Percentiles rank a stretch among this genome's conserved stretches.
Conservation (phyloP, 2,888 invertebrate species). For the Alsophila aescularia region DNA sequence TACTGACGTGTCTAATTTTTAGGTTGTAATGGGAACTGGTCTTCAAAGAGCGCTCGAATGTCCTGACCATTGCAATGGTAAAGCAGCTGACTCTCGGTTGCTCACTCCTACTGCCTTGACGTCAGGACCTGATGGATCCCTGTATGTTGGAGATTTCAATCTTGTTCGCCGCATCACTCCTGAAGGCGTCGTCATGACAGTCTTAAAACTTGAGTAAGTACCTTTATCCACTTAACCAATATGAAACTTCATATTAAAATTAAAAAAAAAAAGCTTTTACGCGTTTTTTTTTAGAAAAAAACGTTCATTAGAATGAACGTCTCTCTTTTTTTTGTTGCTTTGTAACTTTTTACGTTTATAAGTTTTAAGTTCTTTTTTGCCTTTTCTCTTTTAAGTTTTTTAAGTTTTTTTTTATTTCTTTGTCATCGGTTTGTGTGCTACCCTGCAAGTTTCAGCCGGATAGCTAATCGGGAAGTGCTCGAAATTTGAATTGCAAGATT, state of each 20-base stretch:
- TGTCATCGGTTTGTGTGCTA: too few relatives aligned
- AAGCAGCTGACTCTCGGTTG: conserved; percentile 93
- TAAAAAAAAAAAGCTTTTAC: background rate
- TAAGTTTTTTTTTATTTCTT: too few relatives aligned
- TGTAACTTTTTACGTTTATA: too few relatives aligned
- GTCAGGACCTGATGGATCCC: conserved; percentile 97
- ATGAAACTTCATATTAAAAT: background rate
- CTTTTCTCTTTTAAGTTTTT: too few relatives aligned
- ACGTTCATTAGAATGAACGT: too few relatives aligned
- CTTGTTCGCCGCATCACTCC: conserved; percentile 95
- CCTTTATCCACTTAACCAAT: background rate
- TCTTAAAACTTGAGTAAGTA: conserved; percentile 92
- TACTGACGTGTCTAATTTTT: conserved; percentile 59
- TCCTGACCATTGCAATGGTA: conserved; percentile 93
- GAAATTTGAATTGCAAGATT: too few relatives aligned
- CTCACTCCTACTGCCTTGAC: conserved; percentile 97
- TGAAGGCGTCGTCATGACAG: conserved; percentile 94
- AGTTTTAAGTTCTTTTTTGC: too few relatives aligned
- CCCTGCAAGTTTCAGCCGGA: too few relatives aligned
- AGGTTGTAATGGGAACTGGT: conserved; percentile 96
- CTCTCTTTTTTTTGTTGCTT: too few relatives aligned
- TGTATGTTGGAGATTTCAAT: conserved; percentile 99
- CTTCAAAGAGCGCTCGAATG: conserved; percentile 93
- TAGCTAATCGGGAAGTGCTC: too few relatives aligned
- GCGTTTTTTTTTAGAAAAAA: too few relatives aligned